Evolutionary conservation across 2,113 vertebrate genomes (phyloP), one percentile per base, ranked within the genome.

Genomic region (Condylura cristata): DNA sequence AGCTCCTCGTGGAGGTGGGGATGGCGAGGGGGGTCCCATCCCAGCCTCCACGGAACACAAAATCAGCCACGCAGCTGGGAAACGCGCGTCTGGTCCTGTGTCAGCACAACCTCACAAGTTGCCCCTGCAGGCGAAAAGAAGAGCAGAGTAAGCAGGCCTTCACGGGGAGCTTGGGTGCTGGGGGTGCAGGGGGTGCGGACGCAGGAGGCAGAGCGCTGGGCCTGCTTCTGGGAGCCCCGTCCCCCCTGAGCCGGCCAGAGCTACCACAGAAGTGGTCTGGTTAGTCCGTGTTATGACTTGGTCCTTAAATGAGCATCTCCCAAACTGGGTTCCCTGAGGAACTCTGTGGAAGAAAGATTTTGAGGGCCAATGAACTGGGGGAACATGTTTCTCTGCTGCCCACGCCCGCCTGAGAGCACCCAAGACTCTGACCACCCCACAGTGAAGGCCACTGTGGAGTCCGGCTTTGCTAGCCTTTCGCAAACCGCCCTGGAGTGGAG

Each of bases 231-330:
- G n/a, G 13, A 68, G 4, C n/a, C 37, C 68, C 11, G 9, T 61
- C 37, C 37, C 37, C 1, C 2, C 68, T 22, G 20, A 8, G 34
- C 26, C 68, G 60, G 24, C 28, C 60, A 30, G 6, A 32, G 91
- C 8, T 3, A 10, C 39, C 0, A 0, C 41, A 30, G 58, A 18
- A 10, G 30, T 26, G 78, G 48, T 24, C 37, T n/a, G 75, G 8
- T 17, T 18, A 14, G 6, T 39, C 8, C 1, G 0, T 0, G 16
- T 44, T 3, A 0, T 0, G 2, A 28, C 17, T 4, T 4, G 44
- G 22, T 6, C 8, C 60, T 11, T 34, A 20, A 13, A 20, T 0
- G 20, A 56, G 68, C 9, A 3, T 37, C 63, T 84, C 41, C 80
- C 65, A 58, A 58, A 82, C 16, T 22, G 82, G 30, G 51, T 82